Conservation (phyloP, 2,888 invertebrate genomes). For the Cabera pusaria region DNA sequence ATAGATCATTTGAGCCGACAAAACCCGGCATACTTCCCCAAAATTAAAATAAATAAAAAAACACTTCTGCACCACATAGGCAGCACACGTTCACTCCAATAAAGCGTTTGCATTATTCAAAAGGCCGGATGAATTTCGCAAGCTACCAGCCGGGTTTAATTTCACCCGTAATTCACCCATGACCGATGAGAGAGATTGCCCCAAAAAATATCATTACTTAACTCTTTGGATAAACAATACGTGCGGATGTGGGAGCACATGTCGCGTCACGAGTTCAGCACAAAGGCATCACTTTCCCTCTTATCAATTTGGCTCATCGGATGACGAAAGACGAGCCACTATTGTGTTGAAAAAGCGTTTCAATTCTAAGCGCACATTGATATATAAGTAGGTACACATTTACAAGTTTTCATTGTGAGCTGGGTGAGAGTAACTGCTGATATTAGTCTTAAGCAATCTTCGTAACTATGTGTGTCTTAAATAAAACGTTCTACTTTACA, state of each 20-base stretch:
- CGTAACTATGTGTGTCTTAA: too few relatives aligned
- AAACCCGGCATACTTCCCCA: too few relatives aligned
- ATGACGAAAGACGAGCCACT: conserved; percentile 6
- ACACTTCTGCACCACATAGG: neutral
- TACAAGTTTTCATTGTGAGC: too few relatives aligned
- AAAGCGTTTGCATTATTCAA: conserved; percentile 77
- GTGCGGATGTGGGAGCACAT: conserved; percentile 20
- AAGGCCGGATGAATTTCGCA: conserved; percentile 67
- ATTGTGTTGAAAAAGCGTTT: conserved; percentile 3
- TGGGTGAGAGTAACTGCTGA: too few relatives aligned
- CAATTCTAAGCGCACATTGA: too few relatives aligned
- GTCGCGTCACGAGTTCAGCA: conserved; percentile 20
- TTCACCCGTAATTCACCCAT: conserved; percentile 65
- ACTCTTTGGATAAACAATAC: conserved; percentile 40
- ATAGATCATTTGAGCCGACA: too few relatives aligned
- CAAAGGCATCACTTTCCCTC: conserved; percentile 21
- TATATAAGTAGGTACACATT: too few relatives aligned
- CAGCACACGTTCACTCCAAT: conserved; percentile 55
- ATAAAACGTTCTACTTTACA: too few relatives aligned
- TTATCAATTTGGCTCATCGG: conserved; percentile 14
- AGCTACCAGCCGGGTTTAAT: conserved; percentile 62
- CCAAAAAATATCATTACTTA: conserved; percentile 56
- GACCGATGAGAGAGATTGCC: conserved; percentile 49
- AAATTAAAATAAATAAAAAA: too few relatives aligned
- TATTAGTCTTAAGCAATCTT: too few relatives aligned